A percentile compares a stretch with the other conserved stretches of the same genome.
Conservation (phyloP, 2,888 invertebrate species). For the Euplexia lucipara region DNA sequence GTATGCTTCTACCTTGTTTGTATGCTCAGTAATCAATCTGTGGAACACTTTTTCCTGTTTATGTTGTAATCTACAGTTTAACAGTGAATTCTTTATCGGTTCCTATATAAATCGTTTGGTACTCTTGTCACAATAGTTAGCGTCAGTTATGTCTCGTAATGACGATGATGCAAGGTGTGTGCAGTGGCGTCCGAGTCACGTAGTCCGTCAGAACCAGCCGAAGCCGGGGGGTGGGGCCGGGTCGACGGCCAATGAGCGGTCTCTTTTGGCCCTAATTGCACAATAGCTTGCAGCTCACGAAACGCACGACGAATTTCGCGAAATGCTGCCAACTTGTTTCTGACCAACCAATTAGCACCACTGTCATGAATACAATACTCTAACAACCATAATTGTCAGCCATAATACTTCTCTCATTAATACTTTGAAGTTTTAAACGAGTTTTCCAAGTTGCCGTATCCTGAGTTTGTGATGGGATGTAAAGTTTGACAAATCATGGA, state of each 20-base stretch:
- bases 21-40: slow-evolving; percentile 6
- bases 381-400: slow-evolving; percentile 58
- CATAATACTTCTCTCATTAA: slow-evolving; percentile 56
- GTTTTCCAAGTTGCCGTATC: slow-evolving; percentile 8
- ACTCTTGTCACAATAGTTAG: slow-evolving; percentile 31
- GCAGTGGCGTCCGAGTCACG: slow-evolving; percentile 83
- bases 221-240: slow-evolving; percentile 75
- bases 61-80: slow-evolving; percentile 20
- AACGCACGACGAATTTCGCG: slow-evolving; percentile 70
- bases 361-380: slow-evolving; percentile 37
- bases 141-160: slow-evolving; percentile 49
- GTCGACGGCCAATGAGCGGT: slow-evolving; percentile 75
- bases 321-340: slow-evolving; percentile 62
- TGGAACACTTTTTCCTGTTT: slow-evolving; percentile 41
- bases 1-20: slow-evolving; percentile 28
- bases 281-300: slow-evolving; percentile 76
- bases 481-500: slow-evolving; percentile 34
- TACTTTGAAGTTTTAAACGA: slow-evolving; percentile 16
- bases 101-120: slow-evolving; percentile 9
- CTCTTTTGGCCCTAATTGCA: slow-evolving; percentile 80
- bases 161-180: slow-evolving; percentile 76
- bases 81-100: slow-evolving; percentile 1
- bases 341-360: slow-evolving; percentile 64
- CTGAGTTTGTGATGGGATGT: slow-evolving; percentile 16
- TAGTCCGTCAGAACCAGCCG: slow-evolving; percentile 70